Evolutionary conservation across 2,113 vertebrate genomes (phyloP).

Genomic region (Caranx ignobilis): DNA sequence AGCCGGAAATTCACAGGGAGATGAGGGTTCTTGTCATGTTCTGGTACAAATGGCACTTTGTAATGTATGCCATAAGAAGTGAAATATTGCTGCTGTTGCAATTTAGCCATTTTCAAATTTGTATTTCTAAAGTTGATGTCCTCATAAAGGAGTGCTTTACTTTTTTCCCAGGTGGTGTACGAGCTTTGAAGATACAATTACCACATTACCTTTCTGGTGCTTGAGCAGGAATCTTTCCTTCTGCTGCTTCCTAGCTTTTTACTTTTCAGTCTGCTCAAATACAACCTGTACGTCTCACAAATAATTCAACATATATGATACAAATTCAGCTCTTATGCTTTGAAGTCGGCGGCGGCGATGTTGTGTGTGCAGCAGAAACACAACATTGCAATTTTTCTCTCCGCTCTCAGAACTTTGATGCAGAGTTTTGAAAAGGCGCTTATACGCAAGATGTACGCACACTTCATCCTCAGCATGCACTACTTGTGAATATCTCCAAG

Average conservation of each 20-base stretch:
- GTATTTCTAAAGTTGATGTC: neutral
- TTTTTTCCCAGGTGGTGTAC: neutral
- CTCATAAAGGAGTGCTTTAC: neutral
- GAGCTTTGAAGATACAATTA: neutral
- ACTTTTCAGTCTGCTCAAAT: neutral
- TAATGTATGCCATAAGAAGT: neutral
- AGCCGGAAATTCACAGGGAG: neutral
- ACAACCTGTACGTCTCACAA: neutral
- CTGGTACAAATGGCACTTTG: conserved; percentile 10
- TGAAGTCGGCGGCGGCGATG: neutral
- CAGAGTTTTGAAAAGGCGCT: neutral
- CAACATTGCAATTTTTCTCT: neutral
- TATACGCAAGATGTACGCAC: neutral
- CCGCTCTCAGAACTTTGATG: neutral
- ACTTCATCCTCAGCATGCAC: neutral
- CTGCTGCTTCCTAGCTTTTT: no score
- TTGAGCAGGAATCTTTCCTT: no score
- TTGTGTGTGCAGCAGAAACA: neutral
- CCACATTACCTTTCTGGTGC: neutral
- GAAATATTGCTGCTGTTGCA: neutral
- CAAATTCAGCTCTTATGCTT: neutral
- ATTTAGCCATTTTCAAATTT: conserved; percentile 12
- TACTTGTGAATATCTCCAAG: neutral
- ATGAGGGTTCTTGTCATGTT: neutral
- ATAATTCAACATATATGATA: neutral